phyloP scores from a whole-genome alignment of 2,797 vertebrate genomes.

The Enteromius afrohamiltoni region DNA sequence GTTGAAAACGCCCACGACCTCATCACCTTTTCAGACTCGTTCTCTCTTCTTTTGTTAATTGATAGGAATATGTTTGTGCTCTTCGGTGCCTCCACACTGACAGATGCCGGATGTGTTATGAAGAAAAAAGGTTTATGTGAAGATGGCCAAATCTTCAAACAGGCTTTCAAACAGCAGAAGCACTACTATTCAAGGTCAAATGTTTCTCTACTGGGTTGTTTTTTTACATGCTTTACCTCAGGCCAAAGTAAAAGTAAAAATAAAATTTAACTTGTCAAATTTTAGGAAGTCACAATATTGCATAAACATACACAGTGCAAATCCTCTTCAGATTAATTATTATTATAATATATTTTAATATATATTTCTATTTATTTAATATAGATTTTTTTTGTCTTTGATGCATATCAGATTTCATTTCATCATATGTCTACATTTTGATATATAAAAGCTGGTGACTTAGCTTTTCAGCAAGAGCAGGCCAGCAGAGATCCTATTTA shows the following conservation, averaged over 20 bases:
- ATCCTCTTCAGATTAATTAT: background rate
- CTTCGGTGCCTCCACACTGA: background rate
- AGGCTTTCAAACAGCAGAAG: background rate
- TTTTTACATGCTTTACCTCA: no score
- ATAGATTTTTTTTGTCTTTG: background rate
- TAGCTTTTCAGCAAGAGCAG: background rate
- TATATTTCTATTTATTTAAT: no score
- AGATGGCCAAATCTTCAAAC: background rate
- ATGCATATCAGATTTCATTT: constrained; percentile 6
- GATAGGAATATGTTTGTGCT: constrained; percentile 1
- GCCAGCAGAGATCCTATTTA: constrained; percentile 1
- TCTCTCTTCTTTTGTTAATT: constrained; percentile 18
- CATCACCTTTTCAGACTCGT: background rate
- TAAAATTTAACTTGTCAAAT: background rate
- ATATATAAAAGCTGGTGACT: background rate
- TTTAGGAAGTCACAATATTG: background rate
- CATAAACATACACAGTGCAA: background rate
- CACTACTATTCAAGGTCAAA: background rate
- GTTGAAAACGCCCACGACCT: background rate
- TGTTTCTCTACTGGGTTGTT: background rate
- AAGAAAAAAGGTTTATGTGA: constrained; percentile 1
- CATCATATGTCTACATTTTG: background rate
- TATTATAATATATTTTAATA: no score
- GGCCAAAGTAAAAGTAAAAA: no score
- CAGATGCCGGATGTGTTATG: background rate